Evolutionary conservation across 2,797 vertebrate species (phyloP).

Genomic region (Syncerus caffer): DNA sequence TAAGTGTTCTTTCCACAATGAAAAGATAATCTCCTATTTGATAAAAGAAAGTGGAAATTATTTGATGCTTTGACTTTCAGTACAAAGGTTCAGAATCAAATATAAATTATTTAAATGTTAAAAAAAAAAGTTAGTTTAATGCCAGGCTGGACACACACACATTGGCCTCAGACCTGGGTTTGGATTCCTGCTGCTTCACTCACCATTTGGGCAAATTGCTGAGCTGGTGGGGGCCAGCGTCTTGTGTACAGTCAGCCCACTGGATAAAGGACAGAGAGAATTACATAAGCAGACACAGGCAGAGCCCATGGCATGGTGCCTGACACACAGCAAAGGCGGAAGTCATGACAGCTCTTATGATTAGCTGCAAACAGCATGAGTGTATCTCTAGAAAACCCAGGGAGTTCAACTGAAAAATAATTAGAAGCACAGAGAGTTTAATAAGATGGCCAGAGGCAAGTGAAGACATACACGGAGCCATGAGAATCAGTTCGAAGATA

Average conservation of each 20-base stretch:
- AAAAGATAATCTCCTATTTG: not conserved
- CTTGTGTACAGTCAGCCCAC: not conserved
- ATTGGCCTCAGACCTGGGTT: not conserved
- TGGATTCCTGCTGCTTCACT: not conserved
- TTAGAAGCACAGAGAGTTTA: not conserved
- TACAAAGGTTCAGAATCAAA: not conserved
- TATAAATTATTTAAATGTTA: not conserved
- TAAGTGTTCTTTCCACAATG: not conserved
- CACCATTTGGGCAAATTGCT: not conserved
- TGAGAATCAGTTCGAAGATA: not conserved
- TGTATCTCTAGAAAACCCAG: not conserved
- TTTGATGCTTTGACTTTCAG: not conserved
- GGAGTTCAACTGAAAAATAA: not conserved
- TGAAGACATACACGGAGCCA: not conserved
- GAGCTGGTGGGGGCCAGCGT: not conserved
- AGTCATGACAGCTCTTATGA: not conserved
- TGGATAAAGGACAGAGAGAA: not conserved
- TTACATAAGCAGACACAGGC: not conserved
- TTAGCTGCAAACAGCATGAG: not conserved
- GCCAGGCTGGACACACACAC: not conserved
- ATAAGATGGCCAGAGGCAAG: not conserved
- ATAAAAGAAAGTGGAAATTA: constrained; percentile 1
- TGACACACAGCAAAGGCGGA: not conserved
- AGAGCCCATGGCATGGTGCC: not conserved
- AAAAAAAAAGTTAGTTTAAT: not conserved